phyloP scores from a whole-genome alignment of 2,888 invertebrate species.

The Colletes collaris region DNA sequence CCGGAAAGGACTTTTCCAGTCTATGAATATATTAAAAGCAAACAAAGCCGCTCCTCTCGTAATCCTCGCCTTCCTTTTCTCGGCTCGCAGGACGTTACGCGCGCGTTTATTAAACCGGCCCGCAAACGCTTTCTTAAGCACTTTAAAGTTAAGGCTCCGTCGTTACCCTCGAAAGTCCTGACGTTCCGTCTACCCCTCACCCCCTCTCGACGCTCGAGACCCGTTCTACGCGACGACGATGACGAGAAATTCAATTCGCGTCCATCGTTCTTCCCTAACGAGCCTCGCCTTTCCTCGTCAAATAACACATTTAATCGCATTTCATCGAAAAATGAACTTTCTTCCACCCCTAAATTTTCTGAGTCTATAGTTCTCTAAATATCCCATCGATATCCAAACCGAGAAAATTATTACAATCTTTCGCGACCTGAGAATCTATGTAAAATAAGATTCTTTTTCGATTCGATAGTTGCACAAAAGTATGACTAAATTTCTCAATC shows the following conservation, averaged over 20 bases:
- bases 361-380: no score
- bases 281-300: constrained; percentile 3
- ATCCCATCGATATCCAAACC: no score
- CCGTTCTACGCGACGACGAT: constrained; percentile 12
- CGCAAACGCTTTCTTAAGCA: constrained; percentile 74
- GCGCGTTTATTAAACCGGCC: constrained; percentile 75
- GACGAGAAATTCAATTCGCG: constrained; percentile 63
- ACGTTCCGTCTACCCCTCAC: constrained; percentile 32
- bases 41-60: constrained; percentile 69
- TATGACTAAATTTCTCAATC: no score
- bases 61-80: constrained; percentile 42
- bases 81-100: constrained; percentile 48
- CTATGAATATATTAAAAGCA: constrained; percentile 81
- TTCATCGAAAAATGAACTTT: no score
- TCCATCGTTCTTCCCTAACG: constrained; percentile 24
- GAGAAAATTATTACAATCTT: no score
- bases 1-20: constrained; percentile 72
- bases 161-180: constrained; percentile 71
- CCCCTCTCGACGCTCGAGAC: constrained; percentile 29
- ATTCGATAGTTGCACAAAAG: no score
- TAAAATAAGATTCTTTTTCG: no score
- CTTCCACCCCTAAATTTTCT: no score
- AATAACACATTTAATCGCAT: neutral
- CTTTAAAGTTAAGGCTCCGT: constrained; percentile 69
- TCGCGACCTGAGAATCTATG: no score